Evolutionary conservation across 2,888 invertebrate genomes (phyloP).

Genomic region (Euplexia lucipara): DNA sequence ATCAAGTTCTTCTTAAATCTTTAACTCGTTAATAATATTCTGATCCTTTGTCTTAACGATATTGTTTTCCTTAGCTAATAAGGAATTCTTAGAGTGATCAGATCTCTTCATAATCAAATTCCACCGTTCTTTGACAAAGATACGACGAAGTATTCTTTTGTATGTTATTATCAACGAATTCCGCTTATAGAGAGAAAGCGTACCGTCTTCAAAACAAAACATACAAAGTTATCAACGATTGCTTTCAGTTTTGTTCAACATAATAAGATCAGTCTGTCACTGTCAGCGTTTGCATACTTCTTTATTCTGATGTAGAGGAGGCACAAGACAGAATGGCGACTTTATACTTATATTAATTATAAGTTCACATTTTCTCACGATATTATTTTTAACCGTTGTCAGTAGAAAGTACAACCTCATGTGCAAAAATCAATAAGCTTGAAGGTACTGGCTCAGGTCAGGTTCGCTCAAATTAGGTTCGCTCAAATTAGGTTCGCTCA

Average conservation of each 20-base stretch:
- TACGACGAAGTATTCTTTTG: conserved; percentile 45
- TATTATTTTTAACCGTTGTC: no score
- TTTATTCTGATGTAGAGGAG: no score
- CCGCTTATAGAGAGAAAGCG: not conserved
- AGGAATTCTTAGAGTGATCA: conserved; percentile 24
- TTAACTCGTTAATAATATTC: conserved; percentile 22
- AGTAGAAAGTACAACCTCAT: no score
- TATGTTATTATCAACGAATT: conserved; percentile 22
- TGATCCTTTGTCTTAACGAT: not conserved
- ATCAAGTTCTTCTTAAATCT: not conserved
- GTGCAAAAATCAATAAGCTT: no score
- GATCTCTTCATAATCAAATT: conserved; percentile 38
- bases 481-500: no score
- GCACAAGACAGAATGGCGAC: no score
- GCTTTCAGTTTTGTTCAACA: not conserved
- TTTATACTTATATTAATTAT: no score
- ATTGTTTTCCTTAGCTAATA: conserved; percentile 11
- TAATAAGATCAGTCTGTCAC: no score
- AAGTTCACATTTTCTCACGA: no score
- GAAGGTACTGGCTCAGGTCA: no score
- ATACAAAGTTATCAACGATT: not conserved
- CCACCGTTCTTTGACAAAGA: conserved; percentile 15
- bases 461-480: no score
- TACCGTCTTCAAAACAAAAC: conserved; percentile 10
- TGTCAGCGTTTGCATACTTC: no score